These are phyloP conservation scores for Athetis lepigone DNA, from an alignment of 2,888 invertebrate genomes.

Conservation along the genomic window DNA sequence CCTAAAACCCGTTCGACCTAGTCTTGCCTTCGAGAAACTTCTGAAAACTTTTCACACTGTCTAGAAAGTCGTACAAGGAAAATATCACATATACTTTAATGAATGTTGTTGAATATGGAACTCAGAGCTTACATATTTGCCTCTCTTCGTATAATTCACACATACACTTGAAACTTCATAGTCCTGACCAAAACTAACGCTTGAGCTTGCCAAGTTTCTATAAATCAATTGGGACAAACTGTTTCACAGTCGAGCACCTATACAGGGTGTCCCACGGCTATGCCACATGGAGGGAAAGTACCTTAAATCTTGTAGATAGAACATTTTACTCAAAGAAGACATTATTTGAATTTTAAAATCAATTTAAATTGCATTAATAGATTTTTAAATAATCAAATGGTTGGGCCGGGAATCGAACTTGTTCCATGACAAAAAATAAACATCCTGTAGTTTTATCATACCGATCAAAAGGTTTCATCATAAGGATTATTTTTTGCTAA, in stretches of 20 bases:
- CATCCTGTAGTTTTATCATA: no score
- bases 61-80: constrained; percentile 4
- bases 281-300: no score
- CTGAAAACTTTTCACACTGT: constrained; percentile 10
- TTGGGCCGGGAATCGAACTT: no score
- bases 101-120: constrained; percentile 5
- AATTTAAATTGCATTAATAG: no score
- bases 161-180: constrained; percentile 22
- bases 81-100: neutral
- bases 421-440: no score
- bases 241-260: constrained; percentile 51
- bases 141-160: constrained; percentile 6
- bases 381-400: no score
- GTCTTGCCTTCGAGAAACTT: constrained; percentile 1
- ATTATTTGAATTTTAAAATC: no score
- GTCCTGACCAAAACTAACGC: constrained; percentile 41
- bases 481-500: no score
- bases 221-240: constrained; percentile 62
- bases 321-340: no score
- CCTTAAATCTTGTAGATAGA: no score
- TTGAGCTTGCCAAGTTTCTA: constrained; percentile 35
- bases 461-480: no score
- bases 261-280: no score
- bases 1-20: constrained; percentile 20
- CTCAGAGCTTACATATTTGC: constrained; percentile 4